Evolutionary conservation across 30 jellyfish, hydroid and myxozoan species (phyloP).

Genomic region (Morbakka virulenta): DNA sequence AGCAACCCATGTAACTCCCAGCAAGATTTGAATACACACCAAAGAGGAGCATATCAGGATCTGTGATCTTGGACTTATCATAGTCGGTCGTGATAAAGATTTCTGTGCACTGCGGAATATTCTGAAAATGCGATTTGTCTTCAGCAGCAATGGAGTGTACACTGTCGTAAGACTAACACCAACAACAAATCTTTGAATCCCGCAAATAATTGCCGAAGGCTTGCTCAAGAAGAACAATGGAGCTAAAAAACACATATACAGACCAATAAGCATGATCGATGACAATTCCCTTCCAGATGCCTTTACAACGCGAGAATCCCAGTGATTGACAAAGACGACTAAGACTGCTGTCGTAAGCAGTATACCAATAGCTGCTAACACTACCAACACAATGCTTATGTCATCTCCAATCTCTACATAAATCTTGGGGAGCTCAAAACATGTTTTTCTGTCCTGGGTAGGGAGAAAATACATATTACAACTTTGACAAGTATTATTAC

Average conservation of each 20-base stretch:
- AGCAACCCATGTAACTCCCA: constrained; percentile 81
- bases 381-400: not conserved
- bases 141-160: constrained; percentile 84
- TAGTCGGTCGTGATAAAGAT: constrained; percentile 28
- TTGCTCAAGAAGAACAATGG: constrained; percentile 38
- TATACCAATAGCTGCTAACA: constrained; percentile 15
- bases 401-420: not conserved
- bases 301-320: constrained; percentile 41
- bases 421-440: constrained; percentile 11
- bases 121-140: constrained; percentile 87
- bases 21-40: constrained; percentile 60
- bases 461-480: constrained; percentile 29
- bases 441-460: not conserved
- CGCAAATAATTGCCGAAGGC: constrained; percentile 55
- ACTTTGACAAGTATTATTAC: constrained; percentile 31
- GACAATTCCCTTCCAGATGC: constrained; percentile 71
- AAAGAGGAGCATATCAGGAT: constrained; percentile 55
- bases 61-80: constrained; percentile 84
- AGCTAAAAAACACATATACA: constrained; percentile 51
- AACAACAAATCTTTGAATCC: constrained; percentile 49
- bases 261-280: constrained; percentile 33
- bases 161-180: constrained; percentile 76
- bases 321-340: constrained; percentile 17
- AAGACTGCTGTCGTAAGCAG: constrained; percentile 39
- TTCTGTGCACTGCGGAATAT: constrained; percentile 68